Percentiles rank a stretch among this genome's conserved stretches.
Evolutionary conservation across 2,888 invertebrate genomes (phyloP).

Genomic region (Spodoptera exigua): DNA sequence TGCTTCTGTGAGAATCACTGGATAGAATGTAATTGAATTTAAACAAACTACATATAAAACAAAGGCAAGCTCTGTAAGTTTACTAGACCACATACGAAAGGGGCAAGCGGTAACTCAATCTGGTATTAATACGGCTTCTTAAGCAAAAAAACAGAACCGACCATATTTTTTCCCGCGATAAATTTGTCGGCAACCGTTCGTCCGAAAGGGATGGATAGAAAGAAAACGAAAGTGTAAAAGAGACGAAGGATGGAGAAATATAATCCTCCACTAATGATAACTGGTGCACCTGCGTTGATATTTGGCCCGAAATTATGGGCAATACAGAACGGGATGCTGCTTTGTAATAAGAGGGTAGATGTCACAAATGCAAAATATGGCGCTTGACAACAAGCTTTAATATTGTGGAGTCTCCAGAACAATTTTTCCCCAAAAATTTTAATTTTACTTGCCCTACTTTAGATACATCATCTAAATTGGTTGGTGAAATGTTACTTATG

Average conservation of each 20-base stretch:
- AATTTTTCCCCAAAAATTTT: constrained; percentile 23
- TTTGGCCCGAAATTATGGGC: constrained; percentile 73
- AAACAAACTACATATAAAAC: constrained; percentile 13
- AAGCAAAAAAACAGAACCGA: constrained; percentile 50
- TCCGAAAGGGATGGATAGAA: constrained; percentile 53
- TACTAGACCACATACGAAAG: constrained; percentile 60
- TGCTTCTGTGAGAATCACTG: neutral
- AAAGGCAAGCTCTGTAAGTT: constrained; percentile 37
- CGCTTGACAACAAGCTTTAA: constrained; percentile 33
- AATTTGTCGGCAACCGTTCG: constrained; percentile 58
- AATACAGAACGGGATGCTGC: constrained; percentile 64
- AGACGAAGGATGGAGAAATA: constrained; percentile 69
- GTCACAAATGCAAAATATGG: constrained; percentile 54
- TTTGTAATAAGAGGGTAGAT: constrained; percentile 61
- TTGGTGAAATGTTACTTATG: constrained; percentile 8
- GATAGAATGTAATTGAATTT: neutral
- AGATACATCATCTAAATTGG: neutral
- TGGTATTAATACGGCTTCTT: constrained; percentile 67
- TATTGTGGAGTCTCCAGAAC: constrained; percentile 31
- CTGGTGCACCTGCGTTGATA: constrained; percentile 80
- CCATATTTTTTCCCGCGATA: constrained; percentile 56
- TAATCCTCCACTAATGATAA: constrained; percentile 82
- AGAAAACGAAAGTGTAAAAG: constrained; percentile 52
- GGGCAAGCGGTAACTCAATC: constrained; percentile 65
- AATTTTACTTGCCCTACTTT: constrained; percentile 1